Evolutionary conservation across 2,113 vertebrate species (phyloP).

Genomic region (Clarias macrocephalus): DNA sequence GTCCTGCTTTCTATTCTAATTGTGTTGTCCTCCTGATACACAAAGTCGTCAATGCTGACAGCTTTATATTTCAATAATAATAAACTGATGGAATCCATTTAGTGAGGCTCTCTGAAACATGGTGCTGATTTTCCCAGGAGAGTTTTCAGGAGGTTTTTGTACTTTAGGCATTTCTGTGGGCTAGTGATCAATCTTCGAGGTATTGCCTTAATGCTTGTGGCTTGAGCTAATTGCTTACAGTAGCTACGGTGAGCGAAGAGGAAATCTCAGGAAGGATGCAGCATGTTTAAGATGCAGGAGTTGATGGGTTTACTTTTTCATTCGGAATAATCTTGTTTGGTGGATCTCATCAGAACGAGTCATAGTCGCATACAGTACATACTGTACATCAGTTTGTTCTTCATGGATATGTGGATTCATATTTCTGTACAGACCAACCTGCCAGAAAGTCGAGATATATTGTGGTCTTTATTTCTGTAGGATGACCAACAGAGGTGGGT

Average conservation of each 20-base stretch:
- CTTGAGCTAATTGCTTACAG: neutral
- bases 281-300: neutral
- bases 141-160: neutral
- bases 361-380: no score
- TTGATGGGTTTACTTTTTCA: neutral
- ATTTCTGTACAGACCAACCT: slow-evolving; percentile 57
- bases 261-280: neutral
- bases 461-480: slow-evolving; percentile 66
- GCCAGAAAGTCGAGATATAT: slow-evolving; percentile 66
- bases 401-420: neutral
- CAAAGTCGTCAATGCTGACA: neutral
- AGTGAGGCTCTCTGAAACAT: no score
- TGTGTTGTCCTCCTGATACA: neutral
- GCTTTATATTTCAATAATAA: neutral
- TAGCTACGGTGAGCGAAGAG: neutral
- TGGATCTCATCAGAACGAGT: neutral
- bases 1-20: neutral
- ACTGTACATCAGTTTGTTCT: neutral
- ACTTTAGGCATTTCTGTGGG: neutral
- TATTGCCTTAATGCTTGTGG: neutral
- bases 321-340: neutral
- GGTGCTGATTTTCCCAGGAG: neutral
- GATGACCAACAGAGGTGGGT: slow-evolving; percentile 23
- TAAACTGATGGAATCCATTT: neutral
- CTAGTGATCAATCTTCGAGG: neutral